These are phyloP conservation scores for Sylvilagus floridanus DNA, from an alignment of 2,797 vertebrate genomes.

Conservation along the genomic window DNA sequence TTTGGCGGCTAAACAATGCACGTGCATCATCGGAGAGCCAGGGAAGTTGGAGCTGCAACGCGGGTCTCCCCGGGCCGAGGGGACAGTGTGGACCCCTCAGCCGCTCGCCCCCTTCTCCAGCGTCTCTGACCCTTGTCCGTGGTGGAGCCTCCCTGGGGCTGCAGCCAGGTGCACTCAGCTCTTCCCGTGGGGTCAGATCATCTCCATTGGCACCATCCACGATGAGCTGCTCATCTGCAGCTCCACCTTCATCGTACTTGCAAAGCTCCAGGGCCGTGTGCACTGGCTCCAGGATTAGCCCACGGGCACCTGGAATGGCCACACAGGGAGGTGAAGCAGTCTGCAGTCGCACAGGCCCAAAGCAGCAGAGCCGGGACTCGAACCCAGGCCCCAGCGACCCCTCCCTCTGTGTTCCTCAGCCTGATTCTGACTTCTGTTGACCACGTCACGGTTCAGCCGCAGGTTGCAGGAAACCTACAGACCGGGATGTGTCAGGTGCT, in stretches of 20 bases:
- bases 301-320: fast-evolving
- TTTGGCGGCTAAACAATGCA: neutral
- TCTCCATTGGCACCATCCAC: neutral
- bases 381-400: neutral
- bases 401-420: fast-evolving
- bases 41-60: neutral
- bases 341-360: neutral
- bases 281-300: neutral
- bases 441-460: fast-evolving
- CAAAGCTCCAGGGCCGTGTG: neutral
- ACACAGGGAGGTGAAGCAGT: neutral
- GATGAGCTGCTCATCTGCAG: neutral
- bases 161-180: neutral
- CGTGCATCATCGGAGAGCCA: neutral
- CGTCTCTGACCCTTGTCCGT: neutral
- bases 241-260: neutral
- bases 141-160: neutral
- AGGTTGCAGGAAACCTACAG: neutral
- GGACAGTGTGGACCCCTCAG: neutral
- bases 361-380: neutral
- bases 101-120: neutral
- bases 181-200: neutral
- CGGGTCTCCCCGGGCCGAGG: neutral
- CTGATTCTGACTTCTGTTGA: neutral
- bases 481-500: neutral